These are phyloP conservation scores for Ceratoteleas bidentatus DNA, from an alignment of 1,140 invertebrate species.

Conservation along the genomic window DNA sequence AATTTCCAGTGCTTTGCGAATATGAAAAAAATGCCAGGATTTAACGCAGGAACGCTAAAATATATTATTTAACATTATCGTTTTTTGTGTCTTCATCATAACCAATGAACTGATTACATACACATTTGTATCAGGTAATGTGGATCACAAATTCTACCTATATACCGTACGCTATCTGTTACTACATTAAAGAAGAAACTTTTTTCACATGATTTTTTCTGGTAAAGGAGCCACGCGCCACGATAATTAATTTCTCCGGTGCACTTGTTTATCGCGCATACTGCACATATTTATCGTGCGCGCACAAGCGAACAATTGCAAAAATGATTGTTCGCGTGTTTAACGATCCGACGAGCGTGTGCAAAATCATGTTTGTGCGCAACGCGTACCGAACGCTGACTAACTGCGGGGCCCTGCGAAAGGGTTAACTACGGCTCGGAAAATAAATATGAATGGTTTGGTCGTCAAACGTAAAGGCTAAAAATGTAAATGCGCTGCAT, in stretches of 20 bases:
- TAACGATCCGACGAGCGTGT: not conserved
- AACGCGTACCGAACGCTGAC: slow-evolving; percentile 15
- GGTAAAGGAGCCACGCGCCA: too few species aligned
- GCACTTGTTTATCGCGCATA: not conserved
- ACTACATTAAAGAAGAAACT: too few species aligned
- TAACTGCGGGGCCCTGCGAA: slow-evolving; percentile 11
- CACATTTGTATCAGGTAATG: too few species aligned
- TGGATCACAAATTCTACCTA: too few species aligned
- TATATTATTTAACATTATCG: too few species aligned
- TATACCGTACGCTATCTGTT: too few species aligned
- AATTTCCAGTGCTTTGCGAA: too few species aligned
- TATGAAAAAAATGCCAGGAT: too few species aligned
- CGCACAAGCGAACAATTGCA: not conserved
- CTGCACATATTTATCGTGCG: not conserved
- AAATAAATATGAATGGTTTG: slow-evolving; percentile 55
- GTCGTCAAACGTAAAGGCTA: slow-evolving; percentile 33
- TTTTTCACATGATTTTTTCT: too few species aligned
- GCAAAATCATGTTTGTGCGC: slow-evolving; percentile 12
- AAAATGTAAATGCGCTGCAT: slow-evolving; percentile 53
- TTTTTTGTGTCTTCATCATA: too few species aligned
- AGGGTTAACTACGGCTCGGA: slow-evolving; percentile 34
- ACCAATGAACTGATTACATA: too few species aligned
- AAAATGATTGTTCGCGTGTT: not conserved
- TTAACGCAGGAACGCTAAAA: too few species aligned
- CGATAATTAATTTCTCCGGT: not conserved